These are phyloP conservation scores for Gortyna flavago DNA, from an alignment of 2,888 invertebrate species.

Conservation along the genomic window DNA sequence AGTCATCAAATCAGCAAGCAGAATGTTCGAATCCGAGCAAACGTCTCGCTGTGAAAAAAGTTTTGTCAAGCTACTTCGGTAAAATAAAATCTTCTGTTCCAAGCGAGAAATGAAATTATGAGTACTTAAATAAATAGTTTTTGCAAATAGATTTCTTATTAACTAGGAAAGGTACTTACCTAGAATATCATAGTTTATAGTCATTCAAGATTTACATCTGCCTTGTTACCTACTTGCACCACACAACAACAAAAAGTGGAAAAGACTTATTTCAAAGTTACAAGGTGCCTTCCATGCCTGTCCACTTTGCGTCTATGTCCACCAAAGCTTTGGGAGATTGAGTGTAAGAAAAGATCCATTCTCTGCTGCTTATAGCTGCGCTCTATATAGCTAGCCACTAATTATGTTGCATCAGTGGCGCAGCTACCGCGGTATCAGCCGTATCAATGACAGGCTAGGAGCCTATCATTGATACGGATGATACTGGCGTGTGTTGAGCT, in stretches of 20 bases:
- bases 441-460: neutral
- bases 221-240: neutral
- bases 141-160: constrained; percentile 22
- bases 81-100: constrained; percentile 77
- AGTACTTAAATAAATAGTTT: constrained; percentile 51
- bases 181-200: neutral
- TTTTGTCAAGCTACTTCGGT: constrained; percentile 85
- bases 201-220: neutral
- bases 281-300: neutral
- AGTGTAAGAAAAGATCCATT: neutral
- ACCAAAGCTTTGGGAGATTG: neutral
- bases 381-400: neutral
- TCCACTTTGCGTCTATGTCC: neutral
- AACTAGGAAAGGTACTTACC: neutral
- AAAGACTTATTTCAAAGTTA: neutral
- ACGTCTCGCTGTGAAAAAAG: constrained; percentile 83
- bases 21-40: constrained; percentile 82
- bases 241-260: neutral
- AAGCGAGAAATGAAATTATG: constrained; percentile 75
- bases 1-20: constrained; percentile 77
- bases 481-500: no score
- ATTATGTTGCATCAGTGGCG: neutral
- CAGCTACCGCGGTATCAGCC: neutral
- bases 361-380: neutral
- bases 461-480: no score